These are phyloP conservation scores for Cantharis nigra DNA, from an alignment of 2,888 invertebrate species.

Conservation along the genomic window DNA sequence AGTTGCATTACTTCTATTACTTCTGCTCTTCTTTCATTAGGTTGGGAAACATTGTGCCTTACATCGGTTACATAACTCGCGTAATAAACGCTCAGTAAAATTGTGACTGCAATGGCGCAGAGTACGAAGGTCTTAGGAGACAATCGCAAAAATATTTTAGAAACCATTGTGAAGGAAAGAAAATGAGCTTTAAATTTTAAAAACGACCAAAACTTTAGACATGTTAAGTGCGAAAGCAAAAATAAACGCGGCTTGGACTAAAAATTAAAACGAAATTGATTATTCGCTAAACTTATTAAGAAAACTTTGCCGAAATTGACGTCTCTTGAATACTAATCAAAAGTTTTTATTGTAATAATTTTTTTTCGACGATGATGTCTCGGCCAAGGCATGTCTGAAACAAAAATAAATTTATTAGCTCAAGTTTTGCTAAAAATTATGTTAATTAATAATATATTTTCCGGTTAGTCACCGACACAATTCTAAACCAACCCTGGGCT, in stretches of 20 bases:
- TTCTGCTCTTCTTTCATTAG: slow-evolving; percentile 12
- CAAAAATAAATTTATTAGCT: slow-evolving; percentile 15
- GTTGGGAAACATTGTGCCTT: slow-evolving; percentile 28
- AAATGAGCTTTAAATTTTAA: background rate
- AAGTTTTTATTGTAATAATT: slow-evolving; percentile 12
- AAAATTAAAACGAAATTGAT: slow-evolving; percentile 21
- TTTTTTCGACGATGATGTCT: slow-evolving; percentile 37
- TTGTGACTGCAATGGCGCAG: slow-evolving; percentile 51
- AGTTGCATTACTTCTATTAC: slow-evolving; percentile 2
- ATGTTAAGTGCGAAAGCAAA: background rate
- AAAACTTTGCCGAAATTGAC: slow-evolving; percentile 3
- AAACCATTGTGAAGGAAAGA: slow-evolving; percentile 41
- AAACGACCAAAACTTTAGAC: background rate
- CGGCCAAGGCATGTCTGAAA: slow-evolving; percentile 41
- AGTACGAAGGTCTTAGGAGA: slow-evolving; percentile 55
- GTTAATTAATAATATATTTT: background rate
- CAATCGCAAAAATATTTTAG: slow-evolving; percentile 51
- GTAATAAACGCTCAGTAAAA: slow-evolving; percentile 55
- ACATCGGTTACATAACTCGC: slow-evolving; percentile 52
- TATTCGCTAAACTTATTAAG: slow-evolving; percentile 1
- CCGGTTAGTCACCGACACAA: too few relatives aligned
- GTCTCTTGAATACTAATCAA: slow-evolving; percentile 10
- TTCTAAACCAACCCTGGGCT: too few relatives aligned
- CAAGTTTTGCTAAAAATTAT: background rate
- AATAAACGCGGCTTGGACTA: background rate